Conservation (phyloP, 2,888 invertebrate genomes). For the Chalcosyrphus nemorum region DNA sequence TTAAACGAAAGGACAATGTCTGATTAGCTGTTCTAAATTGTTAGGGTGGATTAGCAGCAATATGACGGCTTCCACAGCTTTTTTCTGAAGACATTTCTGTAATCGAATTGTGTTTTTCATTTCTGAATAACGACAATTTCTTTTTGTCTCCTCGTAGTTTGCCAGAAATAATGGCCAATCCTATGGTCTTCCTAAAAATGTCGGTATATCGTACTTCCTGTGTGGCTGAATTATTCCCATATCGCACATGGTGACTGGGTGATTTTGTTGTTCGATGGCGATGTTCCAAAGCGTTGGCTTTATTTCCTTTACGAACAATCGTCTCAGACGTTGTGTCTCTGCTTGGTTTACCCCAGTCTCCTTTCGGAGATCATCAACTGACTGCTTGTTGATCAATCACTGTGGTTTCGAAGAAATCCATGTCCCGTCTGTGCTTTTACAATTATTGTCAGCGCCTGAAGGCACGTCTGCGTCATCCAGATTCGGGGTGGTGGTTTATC, state of each 20-base stretch:
- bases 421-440: too few species aligned
- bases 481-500: too few species aligned
- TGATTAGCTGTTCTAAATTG: background rate
- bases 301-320: too few species aligned
- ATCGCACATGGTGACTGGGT: background rate
- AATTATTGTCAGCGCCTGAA: too few species aligned
- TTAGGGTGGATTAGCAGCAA: background rate
- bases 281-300: background rate
- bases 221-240: background rate
- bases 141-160: background rate
- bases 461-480: too few species aligned
- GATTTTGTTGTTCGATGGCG: background rate
- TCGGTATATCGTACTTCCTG: background rate
- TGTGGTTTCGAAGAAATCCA: too few species aligned
- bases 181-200: background rate
- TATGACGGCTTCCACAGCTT: background rate
- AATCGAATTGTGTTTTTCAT: background rate
- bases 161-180: conserved; percentile 2
- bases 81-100: background rate
- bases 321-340: background rate
- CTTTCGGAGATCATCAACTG: background rate
- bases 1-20: background rate
- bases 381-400: too few species aligned
- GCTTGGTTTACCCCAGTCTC: background rate
- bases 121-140: background rate